These are phyloP conservation scores for Chaetops frenatus DNA, from an alignment of 2,113 vertebrate genomes.

Conservation along the genomic window DNA sequence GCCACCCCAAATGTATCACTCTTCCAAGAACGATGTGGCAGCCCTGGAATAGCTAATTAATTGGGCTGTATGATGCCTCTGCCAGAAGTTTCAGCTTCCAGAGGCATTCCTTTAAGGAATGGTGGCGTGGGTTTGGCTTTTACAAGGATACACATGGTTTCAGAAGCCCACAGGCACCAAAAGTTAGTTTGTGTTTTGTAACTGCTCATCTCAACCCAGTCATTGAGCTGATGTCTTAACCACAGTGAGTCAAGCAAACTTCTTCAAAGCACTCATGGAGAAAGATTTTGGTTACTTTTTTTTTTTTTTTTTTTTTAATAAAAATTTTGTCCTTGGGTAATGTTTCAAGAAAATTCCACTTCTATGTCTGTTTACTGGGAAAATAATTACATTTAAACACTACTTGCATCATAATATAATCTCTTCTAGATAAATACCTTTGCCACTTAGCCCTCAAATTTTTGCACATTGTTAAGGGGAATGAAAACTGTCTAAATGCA, in stretches of 20 bases:
- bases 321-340: not conserved
- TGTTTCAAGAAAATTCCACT: not conserved
- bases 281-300: constrained; percentile 28
- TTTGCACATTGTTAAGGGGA: not conserved
- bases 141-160: constrained; percentile 42
- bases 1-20: constrained; percentile 22
- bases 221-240: constrained; percentile 29
- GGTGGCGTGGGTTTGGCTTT: constrained; percentile 54
- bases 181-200: constrained; percentile 43
- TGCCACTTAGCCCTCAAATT: not conserved
- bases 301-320: not conserved
- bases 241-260: constrained; percentile 33
- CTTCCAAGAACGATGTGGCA: constrained; percentile 62
- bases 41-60: constrained; percentile 54
- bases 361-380: not conserved
- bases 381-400: not conserved
- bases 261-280: constrained; percentile 31
- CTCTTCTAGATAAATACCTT: not conserved
- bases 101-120: constrained; percentile 57
- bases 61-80: constrained; percentile 17
- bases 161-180: constrained; percentile 57
- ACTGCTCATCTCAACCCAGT: constrained; percentile 50
- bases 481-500: not conserved
- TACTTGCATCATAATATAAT: not conserved
- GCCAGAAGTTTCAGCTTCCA: constrained; percentile 57